Evolutionary conservation across 2,888 invertebrate genomes (phyloP).

Genomic region (Tortricodes alternella): DNA sequence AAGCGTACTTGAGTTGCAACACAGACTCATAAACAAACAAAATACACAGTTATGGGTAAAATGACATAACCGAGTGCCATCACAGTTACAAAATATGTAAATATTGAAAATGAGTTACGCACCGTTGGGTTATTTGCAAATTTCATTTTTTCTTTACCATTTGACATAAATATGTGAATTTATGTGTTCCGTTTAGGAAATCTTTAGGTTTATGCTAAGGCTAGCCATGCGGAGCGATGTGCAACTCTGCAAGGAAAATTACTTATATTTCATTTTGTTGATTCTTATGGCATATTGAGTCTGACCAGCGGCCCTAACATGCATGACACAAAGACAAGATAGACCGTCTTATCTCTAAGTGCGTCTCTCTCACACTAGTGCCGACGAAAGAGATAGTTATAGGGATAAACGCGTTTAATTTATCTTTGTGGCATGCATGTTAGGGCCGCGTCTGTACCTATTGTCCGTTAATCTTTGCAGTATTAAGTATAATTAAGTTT

Average conservation of each 20-base stretch:
- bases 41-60: not conserved
- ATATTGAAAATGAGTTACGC: constrained; percentile 1
- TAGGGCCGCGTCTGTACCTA: no score
- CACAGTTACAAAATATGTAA: constrained; percentile 16
- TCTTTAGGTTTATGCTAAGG: constrained; percentile 8
- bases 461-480: no score
- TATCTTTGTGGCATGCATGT: no score
- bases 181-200: constrained; percentile 7
- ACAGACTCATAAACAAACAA: not conserved
- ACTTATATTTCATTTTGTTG: not conserved
- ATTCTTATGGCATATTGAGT: no score
- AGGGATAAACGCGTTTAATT: no score
- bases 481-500: no score
- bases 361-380: no score
- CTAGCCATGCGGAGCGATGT: not conserved
- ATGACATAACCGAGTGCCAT: constrained; percentile 7
- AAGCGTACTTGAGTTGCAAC: not conserved
- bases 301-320: no score
- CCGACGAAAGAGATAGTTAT: no score
- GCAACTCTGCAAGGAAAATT: not conserved
- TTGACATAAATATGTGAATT: constrained; percentile 1
- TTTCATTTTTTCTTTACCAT: not conserved
- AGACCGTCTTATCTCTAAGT: no score
- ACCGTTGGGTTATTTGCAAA: not conserved
- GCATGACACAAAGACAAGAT: no score